Base-by-base conservation (phyloP, 2,888 invertebrate species). In the Epistrophe grossulariae region DNA sequence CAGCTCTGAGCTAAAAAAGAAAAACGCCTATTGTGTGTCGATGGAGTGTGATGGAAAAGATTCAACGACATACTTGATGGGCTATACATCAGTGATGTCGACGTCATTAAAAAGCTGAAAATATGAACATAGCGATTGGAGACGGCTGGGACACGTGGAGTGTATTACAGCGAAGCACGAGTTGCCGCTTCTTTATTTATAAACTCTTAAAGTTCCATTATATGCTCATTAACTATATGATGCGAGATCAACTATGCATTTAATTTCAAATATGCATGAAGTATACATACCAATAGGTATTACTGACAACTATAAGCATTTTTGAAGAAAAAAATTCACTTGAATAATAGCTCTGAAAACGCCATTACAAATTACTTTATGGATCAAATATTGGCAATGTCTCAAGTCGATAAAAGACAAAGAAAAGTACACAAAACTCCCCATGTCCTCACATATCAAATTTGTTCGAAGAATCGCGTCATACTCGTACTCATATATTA, bases 361-460 rank as follows among this genome's bases (percentile, higher is more conserved):
- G 24, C 60, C 71, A 66, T 24, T 28, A 55, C 48, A 77, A 66
- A 82, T 77, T 55, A 38, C 19, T 50, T 59, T 78, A 59, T 68
- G 72, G 50, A 64, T 52, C 59, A 68, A 68, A 45, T 57, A 72
- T 82, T 82, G 81, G 81, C 78, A 78, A 52, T 17, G 15, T 78
- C 50, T 83, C 72, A 78, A 77, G 45, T 71, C 31, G 70, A 60
- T 59, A 74, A 74, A 68, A 68, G n/a, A 68, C 76, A 28, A 19
- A 77, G 71, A 71, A 45, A 11, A 68, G 13, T 40, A 62, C 24
- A 62, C 40, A 60, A 19, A 60, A 38, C 55, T 17, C 2, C 43
- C 43, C 43, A 13, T n/a, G 40, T 43, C 19, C 38, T 38, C n/a
- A 17, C 48, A 9, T n/a, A n/a, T 38, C 17, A 15, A 50, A 38